phyloP scores from a whole-genome alignment of 1,140 invertebrate genomes.

The Zelostemma sp. region DNA sequence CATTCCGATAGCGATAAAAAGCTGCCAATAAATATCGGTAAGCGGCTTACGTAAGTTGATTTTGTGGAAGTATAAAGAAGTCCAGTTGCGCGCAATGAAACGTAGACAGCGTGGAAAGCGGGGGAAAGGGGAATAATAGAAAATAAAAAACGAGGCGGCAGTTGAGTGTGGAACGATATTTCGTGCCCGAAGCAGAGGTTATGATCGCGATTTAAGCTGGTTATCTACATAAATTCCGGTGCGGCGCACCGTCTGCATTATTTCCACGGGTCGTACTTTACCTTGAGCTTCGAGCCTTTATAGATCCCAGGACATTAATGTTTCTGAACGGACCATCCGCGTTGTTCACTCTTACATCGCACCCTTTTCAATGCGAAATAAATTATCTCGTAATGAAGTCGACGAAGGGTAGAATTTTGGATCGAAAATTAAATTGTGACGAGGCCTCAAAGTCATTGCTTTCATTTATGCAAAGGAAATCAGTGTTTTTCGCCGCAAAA shows the following conservation, averaged over 20 bases:
- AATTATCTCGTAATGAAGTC: constrained; percentile 34
- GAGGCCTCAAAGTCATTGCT: too few relatives aligned
- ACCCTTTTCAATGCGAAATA: constrained; percentile 37
- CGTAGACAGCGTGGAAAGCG: constrained; percentile 30
- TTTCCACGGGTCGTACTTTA: constrained; percentile 52
- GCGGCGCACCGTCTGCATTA: constrained; percentile 49
- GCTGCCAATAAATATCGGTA: constrained; percentile 35
- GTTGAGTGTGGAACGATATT: constrained; percentile 41
- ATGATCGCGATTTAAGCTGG: constrained; percentile 55
- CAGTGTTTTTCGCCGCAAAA: too few relatives aligned
- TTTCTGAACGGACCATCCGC: constrained; percentile 49
- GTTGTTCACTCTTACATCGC: constrained; percentile 36
- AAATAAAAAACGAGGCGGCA: constrained; percentile 28
- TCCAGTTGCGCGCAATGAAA: constrained; percentile 4
- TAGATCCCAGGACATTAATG: constrained; percentile 55
- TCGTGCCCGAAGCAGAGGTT: constrained; percentile 34
- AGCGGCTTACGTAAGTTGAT: constrained; percentile 38
- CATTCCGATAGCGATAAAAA: constrained; percentile 32
- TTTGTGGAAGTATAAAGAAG: constrained; percentile 12
- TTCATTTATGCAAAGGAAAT: too few relatives aligned
- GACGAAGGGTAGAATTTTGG: constrained; percentile 21
- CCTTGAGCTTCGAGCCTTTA: constrained; percentile 46
- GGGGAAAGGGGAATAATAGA: constrained; percentile 13
- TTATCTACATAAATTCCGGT: constrained; percentile 56
- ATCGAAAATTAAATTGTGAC: too few relatives aligned